Conservation (phyloP, 2,113 vertebrate species). For the Choloepus hoffmanni region DNA sequence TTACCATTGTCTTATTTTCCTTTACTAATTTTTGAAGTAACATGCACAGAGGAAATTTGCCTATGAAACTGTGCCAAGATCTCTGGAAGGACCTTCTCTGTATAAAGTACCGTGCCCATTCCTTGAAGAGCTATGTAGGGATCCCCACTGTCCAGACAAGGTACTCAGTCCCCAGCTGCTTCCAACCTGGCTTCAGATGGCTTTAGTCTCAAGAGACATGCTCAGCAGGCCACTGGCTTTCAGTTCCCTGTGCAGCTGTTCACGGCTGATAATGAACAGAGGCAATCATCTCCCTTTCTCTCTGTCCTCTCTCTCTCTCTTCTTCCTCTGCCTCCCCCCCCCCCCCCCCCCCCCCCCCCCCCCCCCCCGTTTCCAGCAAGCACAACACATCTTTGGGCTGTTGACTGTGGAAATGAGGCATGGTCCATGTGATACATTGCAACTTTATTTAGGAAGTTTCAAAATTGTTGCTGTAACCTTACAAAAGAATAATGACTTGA, state of each 20-base stretch:
- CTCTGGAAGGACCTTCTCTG: not conserved
- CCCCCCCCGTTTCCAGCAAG: slow-evolving; percentile 18
- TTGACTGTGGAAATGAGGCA: not conserved
- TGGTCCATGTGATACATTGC: not conserved
- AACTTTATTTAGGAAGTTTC: slow-evolving; percentile 2
- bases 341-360: too few relatives aligned
- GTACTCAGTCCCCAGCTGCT: slow-evolving; percentile 63
- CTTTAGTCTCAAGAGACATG: slow-evolving; percentile 53
- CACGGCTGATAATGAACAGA: slow-evolving; percentile 71
- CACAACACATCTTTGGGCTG: not conserved
- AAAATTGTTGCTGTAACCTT: not conserved
- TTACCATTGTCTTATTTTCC: not conserved
- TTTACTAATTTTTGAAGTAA: not conserved
- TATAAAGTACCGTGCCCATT: slow-evolving; percentile 37
- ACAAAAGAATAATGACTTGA: not conserved
- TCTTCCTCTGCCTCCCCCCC: not conserved
- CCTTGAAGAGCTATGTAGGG: slow-evolving; percentile 54
- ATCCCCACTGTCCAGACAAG: slow-evolving; percentile 60
- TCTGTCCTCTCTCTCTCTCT: not conserved
- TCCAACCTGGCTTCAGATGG: slow-evolving; percentile 67
- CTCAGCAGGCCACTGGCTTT: slow-evolving; percentile 51
- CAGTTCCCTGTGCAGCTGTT: slow-evolving; percentile 69
- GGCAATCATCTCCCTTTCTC: not conserved
- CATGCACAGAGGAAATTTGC: not conserved
- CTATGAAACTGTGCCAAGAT: not conserved